Evolutionary conservation across 2,888 invertebrate genomes (phyloP).

Genomic region (Caenorhabditis plicata): DNA sequence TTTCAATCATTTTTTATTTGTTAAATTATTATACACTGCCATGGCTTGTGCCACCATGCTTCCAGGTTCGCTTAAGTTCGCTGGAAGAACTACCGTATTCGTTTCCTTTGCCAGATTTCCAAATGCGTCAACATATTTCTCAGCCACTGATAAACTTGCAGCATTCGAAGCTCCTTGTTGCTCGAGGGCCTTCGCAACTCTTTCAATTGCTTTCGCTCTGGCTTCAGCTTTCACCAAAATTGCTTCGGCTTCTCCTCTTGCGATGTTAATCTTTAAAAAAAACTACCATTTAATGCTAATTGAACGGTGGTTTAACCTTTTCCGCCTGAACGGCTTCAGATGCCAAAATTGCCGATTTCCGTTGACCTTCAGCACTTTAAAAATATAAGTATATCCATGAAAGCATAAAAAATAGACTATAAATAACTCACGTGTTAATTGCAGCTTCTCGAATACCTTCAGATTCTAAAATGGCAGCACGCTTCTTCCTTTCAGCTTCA

Average conservation of each 20-base stretch:
- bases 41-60: conserved; percentile 59
- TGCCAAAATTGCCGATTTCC: conserved; percentile 72
- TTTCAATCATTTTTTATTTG: conserved; percentile 18
- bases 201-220: conserved; percentile 79
- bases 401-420: not conserved
- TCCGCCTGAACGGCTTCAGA: conserved; percentile 88
- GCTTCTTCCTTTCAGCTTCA: conserved; percentile 92
- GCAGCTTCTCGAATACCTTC: conserved; percentile 76
- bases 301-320: conserved; percentile 68
- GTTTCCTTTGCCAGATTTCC: conserved; percentile 86
- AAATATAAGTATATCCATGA: not conserved
- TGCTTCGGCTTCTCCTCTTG: conserved; percentile 79
- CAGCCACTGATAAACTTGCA: conserved; percentile 86
- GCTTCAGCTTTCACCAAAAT: conserved; percentile 87
- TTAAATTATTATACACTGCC: conserved; percentile 50
- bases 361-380: conserved; percentile 82
- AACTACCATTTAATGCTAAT: not conserved
- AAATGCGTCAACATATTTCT: conserved; percentile 93
- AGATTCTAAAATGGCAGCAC: conserved; percentile 93
- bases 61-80: conserved; percentile 44
- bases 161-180: conserved; percentile 70
- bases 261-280: conserved; percentile 50
- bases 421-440: conserved; percentile 74
- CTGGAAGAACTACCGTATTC: conserved; percentile 89
- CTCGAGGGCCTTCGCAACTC: conserved; percentile 74